A percentile compares a stretch with the other conserved stretches of the same genome.
These are phyloP conservation scores for Germaria angustata DNA, from an alignment of 2,888 invertebrate genomes.

Conservation along the genomic window DNA sequence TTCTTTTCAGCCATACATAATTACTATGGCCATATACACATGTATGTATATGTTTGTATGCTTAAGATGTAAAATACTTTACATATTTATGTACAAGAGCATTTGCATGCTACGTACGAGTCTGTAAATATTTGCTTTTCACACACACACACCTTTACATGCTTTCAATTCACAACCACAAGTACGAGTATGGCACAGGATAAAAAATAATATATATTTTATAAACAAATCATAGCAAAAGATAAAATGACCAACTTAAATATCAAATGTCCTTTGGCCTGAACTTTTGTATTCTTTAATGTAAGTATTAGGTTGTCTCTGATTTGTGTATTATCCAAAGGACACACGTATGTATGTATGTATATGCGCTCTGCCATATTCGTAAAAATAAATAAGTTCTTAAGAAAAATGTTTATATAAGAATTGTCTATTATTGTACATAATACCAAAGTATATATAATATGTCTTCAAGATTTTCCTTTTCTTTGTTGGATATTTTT, in stretches of 20 bases:
- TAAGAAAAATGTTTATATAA: slow-evolving; percentile 28
- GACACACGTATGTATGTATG: not conserved
- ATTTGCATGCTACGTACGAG: too few species aligned
- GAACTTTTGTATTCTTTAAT: slow-evolving; percentile 7
- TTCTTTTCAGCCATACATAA: too few species aligned
- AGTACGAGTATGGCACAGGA: not conserved
- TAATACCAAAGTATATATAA: slow-evolving; percentile 1
- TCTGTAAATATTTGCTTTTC: too few species aligned
- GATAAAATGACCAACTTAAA: slow-evolving; percentile 61
- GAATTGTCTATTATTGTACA: slow-evolving; percentile 23
- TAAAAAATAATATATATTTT: slow-evolving; percentile 44
- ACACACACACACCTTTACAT: not conserved
- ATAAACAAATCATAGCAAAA: slow-evolving; percentile 60
- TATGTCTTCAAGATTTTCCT: slow-evolving; percentile 33
- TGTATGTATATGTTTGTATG: too few species aligned
- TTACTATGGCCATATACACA: too few species aligned
- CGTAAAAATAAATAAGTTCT: slow-evolving; percentile 30
- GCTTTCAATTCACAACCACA: not conserved
- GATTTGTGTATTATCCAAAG: not conserved
- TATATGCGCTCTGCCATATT: not conserved
- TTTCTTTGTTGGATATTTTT: slow-evolving; percentile 1
- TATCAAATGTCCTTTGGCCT: slow-evolving; percentile 47
- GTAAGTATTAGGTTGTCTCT: not conserved
- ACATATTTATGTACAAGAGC: too few species aligned
- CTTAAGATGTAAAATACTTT: too few species aligned